Evolutionary conservation across 2,113 vertebrate genomes (phyloP), one percentile per base, ranked within the genome.

Genomic region (Archilochus colubris): DNA sequence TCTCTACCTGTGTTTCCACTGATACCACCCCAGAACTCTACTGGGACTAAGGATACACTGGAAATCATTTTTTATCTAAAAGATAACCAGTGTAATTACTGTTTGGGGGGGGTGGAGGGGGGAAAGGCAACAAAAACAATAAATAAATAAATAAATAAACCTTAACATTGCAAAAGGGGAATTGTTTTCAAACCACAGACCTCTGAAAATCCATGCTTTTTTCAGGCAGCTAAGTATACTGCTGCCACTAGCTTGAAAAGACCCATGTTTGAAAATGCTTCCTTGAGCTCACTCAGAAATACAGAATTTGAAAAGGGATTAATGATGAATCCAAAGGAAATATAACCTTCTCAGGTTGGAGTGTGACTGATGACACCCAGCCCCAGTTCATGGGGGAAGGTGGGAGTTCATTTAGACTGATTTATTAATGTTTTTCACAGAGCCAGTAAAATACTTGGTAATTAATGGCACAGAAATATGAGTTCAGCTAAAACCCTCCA

Each of bases 391-490:
- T n/a, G 27, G 28, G 13, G 30, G 44, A 83, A 81, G 38, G 53
- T 88, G 28, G 89, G 72, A 90, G 53, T 91, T 93, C 36, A 74
- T 95, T 93, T 91, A 81, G 73, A 81, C 50, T 88, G 85, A 95
- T 89, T 86, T 86, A 87, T 83, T 95, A 83, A 73, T 85, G 44
- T 92, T 96, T 95, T 83, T 91, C 78, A 77, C 76, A 43, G 58
- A 75, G 19, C 85, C 85, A 91, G 61, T 86, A 96, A 92, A 86
- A 66, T 68, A 63, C 67, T 79, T 96, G 81, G 50, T 88, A 89
- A 85, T 87, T 87, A 93, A 86, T 86, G 82, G 30, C 68, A 86
- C 46, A 90, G 80, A 93, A 95, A 88, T 95, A 81, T 27, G 54
- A 88, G 53, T 94, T 94, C 80, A 68, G 66, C 77, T 91, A 55